Evolutionary conservation across 2,888 invertebrate species (phyloP), one percentile per base, ranked within the genome.

Genomic region (Xestia c-nigrum): DNA sequence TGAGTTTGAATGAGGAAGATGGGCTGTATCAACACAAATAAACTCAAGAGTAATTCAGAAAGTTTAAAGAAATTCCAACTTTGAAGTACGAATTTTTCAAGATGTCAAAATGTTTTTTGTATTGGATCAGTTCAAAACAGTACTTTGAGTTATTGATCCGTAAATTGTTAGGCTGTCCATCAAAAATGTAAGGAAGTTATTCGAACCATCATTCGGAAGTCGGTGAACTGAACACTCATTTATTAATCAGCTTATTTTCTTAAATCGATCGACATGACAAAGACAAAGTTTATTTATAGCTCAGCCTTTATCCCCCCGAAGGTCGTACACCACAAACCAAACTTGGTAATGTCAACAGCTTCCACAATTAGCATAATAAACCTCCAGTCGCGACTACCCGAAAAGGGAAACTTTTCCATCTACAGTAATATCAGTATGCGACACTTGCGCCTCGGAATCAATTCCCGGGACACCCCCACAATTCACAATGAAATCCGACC

Each of bases 331-430:
- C 85, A 83, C 85, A 81, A 78, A 87, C 87, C 91, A 83, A 90
- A 91, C 89, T 85, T 87, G 92, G 92, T 85, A 90, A 91, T 89
- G 89, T 88, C 90, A 90, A 88, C 89, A 85, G 86, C 90, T 91
- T 90, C 89, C 85, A 89, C 84, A 71, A 84, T 88, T 85, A 88
- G 81, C 87, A 89, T 88, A 85, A 86, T 74, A 70, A 85, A 85
- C 87, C 86, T 89, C 87, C 87, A 85, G 84, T 67, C 69, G 82
- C 85, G 85, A 89, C 88, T 90, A 89, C 87, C 89, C 87, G 85
- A 91, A 91, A 85, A 88, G 85, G 87, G 89, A 88, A 90, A 92
- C 89, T 92, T 92, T 91, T 91, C 89, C 88, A 82, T 81, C 89
- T 81, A 83, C 77, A 78, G 52, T 38, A 85, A 67, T 83, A 92